Evolutionary conservation across 2,113 vertebrate genomes (phyloP).

Genomic region (Calidris pugnax): DNA sequence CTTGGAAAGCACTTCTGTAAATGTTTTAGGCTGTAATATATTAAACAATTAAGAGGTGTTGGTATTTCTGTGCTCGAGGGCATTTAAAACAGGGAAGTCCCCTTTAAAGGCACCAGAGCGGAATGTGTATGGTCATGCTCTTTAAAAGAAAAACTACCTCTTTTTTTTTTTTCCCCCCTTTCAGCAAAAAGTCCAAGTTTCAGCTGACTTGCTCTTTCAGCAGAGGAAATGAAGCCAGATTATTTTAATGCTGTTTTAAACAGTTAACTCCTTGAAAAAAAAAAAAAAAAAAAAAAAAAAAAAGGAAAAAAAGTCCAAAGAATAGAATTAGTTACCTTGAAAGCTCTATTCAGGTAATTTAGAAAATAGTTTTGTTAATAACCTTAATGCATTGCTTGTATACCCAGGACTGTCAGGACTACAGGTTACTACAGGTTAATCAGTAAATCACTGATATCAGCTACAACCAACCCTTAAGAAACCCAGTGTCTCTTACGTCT

Average conservation of each 20-base stretch:
- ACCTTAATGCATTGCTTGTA: not conserved
- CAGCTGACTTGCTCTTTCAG: slow-evolving; percentile 57
- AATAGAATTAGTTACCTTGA: slow-evolving; percentile 15
- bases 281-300: too few species aligned
- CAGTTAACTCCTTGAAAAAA: not conserved
- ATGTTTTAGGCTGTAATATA: slow-evolving; percentile 35
- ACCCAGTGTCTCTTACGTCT: not conserved
- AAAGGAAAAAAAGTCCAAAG: not conserved
- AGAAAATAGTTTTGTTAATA: slow-evolving; percentile 52
- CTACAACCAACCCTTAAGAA: not conserved
- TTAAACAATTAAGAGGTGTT: slow-evolving; percentile 62
- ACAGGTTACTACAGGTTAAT: slow-evolving; percentile 37
- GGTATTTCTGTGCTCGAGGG: slow-evolving; percentile 46
- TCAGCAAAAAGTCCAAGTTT: slow-evolving; percentile 45
- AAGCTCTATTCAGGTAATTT: not conserved
- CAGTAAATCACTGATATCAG: slow-evolving; percentile 19
- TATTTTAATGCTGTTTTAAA: slow-evolving; percentile 36
- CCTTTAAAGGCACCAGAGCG: slow-evolving; percentile 29
- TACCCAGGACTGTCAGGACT: not conserved
- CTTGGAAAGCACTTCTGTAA: slow-evolving; percentile 48
- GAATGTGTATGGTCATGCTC: slow-evolving; percentile 52
- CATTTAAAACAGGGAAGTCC: slow-evolving; percentile 30
- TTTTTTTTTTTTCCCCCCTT: not conserved
- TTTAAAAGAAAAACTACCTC: slow-evolving; percentile 46
- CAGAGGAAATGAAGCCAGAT: slow-evolving; percentile 39